Conservation (phyloP, 1,140 invertebrate genomes). For the Coptotermes formosanus region DNA sequence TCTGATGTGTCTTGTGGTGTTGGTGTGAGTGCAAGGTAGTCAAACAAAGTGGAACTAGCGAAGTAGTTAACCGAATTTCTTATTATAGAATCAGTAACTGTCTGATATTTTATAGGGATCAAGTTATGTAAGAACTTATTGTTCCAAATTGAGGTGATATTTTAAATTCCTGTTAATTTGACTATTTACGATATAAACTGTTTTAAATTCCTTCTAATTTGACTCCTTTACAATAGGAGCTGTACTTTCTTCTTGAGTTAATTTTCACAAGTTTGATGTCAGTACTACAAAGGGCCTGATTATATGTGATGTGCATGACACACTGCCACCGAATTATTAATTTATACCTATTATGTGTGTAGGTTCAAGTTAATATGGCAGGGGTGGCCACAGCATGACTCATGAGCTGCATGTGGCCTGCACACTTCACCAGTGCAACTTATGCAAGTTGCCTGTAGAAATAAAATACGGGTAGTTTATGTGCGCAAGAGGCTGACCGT, state of each 20-base stretch:
- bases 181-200: neutral
- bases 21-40: neutral
- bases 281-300: too few species aligned
- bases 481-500: too few species aligned
- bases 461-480: too few species aligned
- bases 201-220: neutral
- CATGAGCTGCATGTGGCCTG: too few species aligned
- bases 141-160: conserved; percentile 16
- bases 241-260: neutral
- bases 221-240: neutral
- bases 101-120: conserved; percentile 6
- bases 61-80: neutral
- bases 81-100: neutral
- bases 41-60: neutral
- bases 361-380: neutral
- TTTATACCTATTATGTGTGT: neutral
- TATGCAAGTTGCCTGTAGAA: too few species aligned
- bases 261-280: neutral
- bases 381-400: too few species aligned
- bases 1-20: neutral
- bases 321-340: neutral
- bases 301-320: neutral
- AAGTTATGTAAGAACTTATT: neutral
- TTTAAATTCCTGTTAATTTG: neutral
- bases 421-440: too few species aligned